These are phyloP conservation scores for Julus scanicus DNA, from an alignment of 2,888 invertebrate genomes.

Conservation along the genomic window DNA sequence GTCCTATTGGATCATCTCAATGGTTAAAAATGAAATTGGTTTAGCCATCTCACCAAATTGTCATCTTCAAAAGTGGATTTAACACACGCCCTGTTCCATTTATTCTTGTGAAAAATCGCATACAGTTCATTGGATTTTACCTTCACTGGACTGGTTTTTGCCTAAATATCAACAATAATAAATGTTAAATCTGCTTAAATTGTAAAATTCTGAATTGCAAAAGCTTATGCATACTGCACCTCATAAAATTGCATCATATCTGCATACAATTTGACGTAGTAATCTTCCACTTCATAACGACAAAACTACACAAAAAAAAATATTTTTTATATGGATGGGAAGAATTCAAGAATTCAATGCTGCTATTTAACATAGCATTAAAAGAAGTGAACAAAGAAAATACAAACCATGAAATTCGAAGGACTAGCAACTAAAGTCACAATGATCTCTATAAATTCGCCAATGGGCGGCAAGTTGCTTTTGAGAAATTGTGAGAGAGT, in stretches of 20 bases:
- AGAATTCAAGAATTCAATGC: not conserved
- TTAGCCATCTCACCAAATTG: not conserved
- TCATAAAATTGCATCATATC: not conserved
- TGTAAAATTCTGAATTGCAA: too few species aligned
- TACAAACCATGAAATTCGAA: conserved; percentile 74
- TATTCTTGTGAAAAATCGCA: conserved; percentile 6
- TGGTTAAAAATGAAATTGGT: not conserved
- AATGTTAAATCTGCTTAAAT: too few species aligned
- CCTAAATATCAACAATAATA: too few species aligned
- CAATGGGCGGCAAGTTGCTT: conserved; percentile 67
- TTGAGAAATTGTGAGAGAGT: not conserved
- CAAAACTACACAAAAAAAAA: not conserved
- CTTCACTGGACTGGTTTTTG: too few species aligned
- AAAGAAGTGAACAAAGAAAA: conserved; percentile 4
- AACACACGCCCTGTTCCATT: not conserved
- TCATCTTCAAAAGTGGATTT: conserved; percentile 6
- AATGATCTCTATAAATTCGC: conserved; percentile 76
- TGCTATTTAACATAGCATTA: too few species aligned
- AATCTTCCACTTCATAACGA: not conserved
- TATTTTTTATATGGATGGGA: too few species aligned
- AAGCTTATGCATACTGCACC: too few species aligned
- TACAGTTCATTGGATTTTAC: conserved; percentile 10
- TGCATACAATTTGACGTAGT: not conserved
- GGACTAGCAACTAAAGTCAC: conserved; percentile 83
- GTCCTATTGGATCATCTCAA: too few species aligned